Conservation (phyloP, 2,113 vertebrate genomes). For the Gadus macrocephalus region DNA sequence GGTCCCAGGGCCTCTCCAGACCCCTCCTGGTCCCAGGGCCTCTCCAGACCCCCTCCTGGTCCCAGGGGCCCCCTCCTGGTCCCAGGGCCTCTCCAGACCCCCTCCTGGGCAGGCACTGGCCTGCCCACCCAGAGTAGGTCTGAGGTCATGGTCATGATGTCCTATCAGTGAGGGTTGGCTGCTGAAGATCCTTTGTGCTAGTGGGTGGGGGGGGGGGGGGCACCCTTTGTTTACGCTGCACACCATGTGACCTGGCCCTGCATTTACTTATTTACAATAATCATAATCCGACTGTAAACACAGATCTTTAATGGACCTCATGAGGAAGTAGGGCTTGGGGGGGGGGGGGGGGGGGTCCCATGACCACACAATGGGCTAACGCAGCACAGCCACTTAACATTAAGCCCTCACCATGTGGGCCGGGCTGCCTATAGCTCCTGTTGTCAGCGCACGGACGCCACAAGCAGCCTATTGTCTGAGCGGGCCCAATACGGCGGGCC, state of each 20-base stretch:
- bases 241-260: constrained; percentile 43
- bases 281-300: constrained; percentile 66
- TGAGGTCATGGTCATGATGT: too few species aligned
- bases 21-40: too few species aligned
- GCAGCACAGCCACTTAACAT: constrained; percentile 40
- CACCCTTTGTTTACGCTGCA: constrained; percentile 37
- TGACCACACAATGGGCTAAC: constrained; percentile 53
- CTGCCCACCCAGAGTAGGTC: too few species aligned
- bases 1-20: too few species aligned
- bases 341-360: too few species aligned
- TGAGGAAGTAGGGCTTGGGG: constrained; percentile 40
- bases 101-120: too few species aligned
- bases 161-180: background rate
- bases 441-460: constrained; percentile 60
- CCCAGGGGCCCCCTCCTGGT: too few species aligned
- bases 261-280: constrained; percentile 61
- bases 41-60: too few species aligned
- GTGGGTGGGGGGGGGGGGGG: too few species aligned
- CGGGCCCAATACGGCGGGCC: constrained; percentile 48
- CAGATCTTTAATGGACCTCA: constrained; percentile 52
- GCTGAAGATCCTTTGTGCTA: constrained; percentile 1
- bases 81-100: too few species aligned
- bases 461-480: constrained; percentile 64
- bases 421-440: constrained; percentile 50
- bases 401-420: constrained; percentile 61